Base-by-base conservation (phyloP, 2,888 invertebrate species). In the Unio pictorum region DNA sequence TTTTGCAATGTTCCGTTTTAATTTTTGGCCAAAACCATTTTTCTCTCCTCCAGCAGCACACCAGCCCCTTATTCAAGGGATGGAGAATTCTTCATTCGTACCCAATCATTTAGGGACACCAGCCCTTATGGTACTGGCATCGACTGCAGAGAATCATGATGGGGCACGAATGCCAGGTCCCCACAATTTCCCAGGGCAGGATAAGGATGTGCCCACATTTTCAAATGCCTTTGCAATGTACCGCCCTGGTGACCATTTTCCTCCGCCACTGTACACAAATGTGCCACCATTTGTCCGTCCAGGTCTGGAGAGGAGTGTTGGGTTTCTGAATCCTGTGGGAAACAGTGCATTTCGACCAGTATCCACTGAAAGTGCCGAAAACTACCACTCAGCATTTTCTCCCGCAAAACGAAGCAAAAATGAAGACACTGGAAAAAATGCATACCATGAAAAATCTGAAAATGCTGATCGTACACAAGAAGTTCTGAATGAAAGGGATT, bases 11-110 rank as follows among this genome's bases (percentile, higher is more conserved):
- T 87, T 86, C 82, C 84, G 87, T 70, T 85, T 86, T 80, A 87
- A 87, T 75, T 83, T 87, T 73, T 87, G 87, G 87, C 82, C 82
- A 65, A 85, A 86, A 78, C 84, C 85, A 61, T 85, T 86, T 72
- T 83, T 86, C 70, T 79, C 80, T 57, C 82, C 82, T 55, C 82
- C 80, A 66, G 80, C 77, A 64, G 76, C 84, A 20, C 82, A 83
- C 58, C 80, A 81, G 61, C 82, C 83, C 34, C 80, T 81, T 58
- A 75, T 81, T 61, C 75, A 76, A 34, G 82, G 81, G 26, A 87
- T 87, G 86, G 87, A 87, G 64, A 86, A 82, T 70, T 76, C 85
- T 7, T 75, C 85, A 8, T 86, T 85, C 64, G 76, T 86, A 63
- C 86, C 86, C 15, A 86, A 86, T 71, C 85, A 86, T 3, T 74